Evolutionary conservation across 2,888 invertebrate species (phyloP), one percentile per base, ranked within the genome.

Genomic region (Volucella inanis): DNA sequence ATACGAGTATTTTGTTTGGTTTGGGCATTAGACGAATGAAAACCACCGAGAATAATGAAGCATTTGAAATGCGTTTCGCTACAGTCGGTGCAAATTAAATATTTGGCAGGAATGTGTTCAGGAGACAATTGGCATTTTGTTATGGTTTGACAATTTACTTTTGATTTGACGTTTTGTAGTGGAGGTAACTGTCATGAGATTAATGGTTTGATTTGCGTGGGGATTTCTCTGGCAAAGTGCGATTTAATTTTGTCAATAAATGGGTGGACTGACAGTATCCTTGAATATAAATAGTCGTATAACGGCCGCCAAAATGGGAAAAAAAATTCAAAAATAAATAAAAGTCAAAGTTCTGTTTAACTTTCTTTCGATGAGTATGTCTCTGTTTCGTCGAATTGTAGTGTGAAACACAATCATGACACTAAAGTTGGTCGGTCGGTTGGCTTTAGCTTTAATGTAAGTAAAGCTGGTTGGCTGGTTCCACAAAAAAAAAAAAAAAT

Each of bases 51-150:
- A 74, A 86, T 85, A 85, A 85, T 64, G 85, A 81, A 87, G 65
- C 87, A 62, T 87, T 85, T 80, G 61, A 87, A 87, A 87, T 87
- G 49, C 79, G 62, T 57, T 87, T 87, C 87, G 87, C 49, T 85
- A 81, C 87, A 72, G 57, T 81, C 81, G 78, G 87, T 87, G 81
- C 85, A 87, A 87, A 87, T 87, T 87, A 87, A 87, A 87, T 87
- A 86, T 86, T 86, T 86, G 86, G 57, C 67, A 78, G 77, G 61
- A 74, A 41, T 12, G 57, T 39, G 14, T 11, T 45, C 22, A 3
- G n/a, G 8, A 43, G 12, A 8, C 81, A 22, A 81, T 50, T 83
- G 55, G 47, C 74, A 81, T 81, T 22, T 85, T 59, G 85, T 72
- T 64, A 85, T 59, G 85, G 85, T 77, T 76, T 85, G 71, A 75